These are phyloP conservation scores for Nomada fucata DNA, from an alignment of 2,888 invertebrate genomes.

Conservation along the genomic window DNA sequence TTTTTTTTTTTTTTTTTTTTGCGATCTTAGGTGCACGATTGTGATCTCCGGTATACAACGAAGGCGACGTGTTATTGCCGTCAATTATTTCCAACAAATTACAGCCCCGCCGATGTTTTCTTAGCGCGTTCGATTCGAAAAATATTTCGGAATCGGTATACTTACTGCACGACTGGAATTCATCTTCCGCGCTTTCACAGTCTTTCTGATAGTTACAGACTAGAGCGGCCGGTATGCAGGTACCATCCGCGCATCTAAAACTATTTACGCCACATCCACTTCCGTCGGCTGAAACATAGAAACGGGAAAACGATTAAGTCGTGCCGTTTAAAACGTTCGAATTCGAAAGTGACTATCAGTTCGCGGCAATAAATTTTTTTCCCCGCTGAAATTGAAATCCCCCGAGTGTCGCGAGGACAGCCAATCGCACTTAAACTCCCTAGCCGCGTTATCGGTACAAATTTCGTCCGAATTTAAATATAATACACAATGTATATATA, in stretches of 20 bases:
- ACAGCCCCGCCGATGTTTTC: no score
- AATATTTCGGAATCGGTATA: slow-evolving; percentile 77
- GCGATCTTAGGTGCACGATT: not conserved
- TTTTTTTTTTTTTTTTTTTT: not conserved
- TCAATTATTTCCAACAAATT: not conserved
- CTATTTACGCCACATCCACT: slow-evolving; percentile 88
- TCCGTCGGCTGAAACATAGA: slow-evolving; percentile 74
- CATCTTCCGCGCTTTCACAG: slow-evolving; percentile 96
- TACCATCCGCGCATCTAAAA: slow-evolving; percentile 94
- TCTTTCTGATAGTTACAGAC: slow-evolving; percentile 98
- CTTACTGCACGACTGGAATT: slow-evolving; percentile 96
- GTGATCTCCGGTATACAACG: not conserved
- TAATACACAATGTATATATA: no score
- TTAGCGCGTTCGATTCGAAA: no score
- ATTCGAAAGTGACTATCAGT: no score
- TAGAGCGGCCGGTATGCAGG: slow-evolving; percentile 93
- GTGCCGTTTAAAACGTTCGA: no score
- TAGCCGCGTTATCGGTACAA: no score
- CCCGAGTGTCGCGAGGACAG: no score
- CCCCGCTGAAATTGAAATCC: no score
- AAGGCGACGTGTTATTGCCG: not conserved
- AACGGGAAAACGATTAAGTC: not conserved
- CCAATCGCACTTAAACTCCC: no score
- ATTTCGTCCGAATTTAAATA: no score
- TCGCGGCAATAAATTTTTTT: no score